Evolutionary conservation across 2,888 invertebrate genomes (phyloP).

Genomic region (Tineola bisselliella): DNA sequence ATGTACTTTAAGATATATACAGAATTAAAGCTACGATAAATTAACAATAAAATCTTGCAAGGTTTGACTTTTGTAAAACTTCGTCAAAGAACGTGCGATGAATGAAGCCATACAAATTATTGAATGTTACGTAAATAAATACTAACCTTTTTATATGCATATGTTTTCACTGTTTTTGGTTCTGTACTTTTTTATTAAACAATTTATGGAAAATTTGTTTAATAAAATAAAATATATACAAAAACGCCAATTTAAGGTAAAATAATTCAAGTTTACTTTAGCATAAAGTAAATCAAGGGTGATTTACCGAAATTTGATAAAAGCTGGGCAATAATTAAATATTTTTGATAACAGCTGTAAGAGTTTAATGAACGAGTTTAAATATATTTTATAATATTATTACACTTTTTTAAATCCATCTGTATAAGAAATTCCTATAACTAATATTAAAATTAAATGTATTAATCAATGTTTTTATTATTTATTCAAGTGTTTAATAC

Average conservation of each 20-base stretch:
- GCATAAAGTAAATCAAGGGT: background rate
- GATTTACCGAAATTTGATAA: background rate
- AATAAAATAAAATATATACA: background rate
- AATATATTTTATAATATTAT: no score
- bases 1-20: background rate
- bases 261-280: background rate
- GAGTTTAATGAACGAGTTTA: background rate
- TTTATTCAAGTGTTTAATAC: no score
- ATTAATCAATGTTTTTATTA: no score
- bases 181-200: background rate
- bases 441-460: no score
- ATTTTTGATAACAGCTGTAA: background rate
- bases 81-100: slow-evolving; percentile 5
- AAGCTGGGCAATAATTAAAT: background rate
- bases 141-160: background rate
- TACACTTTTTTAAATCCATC: no score
- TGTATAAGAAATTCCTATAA: no score
- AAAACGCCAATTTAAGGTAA: background rate
- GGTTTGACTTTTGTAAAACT: slow-evolving; percentile 7
- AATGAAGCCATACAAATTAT: background rate
- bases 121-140: slow-evolving; percentile 1
- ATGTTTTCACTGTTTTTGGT: background rate
- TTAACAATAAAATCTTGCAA: background rate
- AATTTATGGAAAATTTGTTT: background rate
- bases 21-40: background rate